phyloP scores from a whole-genome alignment of 2,888 invertebrate genomes.

The Neria commutata region DNA sequence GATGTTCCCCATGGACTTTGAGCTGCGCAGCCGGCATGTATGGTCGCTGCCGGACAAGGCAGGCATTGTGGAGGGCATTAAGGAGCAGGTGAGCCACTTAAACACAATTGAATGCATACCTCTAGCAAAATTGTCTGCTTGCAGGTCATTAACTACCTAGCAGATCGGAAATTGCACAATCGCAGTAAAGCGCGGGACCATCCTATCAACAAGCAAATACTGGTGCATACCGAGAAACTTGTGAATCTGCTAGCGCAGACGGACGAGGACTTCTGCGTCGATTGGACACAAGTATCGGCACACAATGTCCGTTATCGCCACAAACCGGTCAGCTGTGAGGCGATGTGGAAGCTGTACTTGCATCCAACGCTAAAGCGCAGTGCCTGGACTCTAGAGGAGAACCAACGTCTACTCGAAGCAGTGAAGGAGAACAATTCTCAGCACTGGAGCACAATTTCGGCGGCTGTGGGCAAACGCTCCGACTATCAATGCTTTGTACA shows the following conservation, averaged over 20 bases:
- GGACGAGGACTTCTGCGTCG: conserved; percentile 46
- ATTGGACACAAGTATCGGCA: conserved; percentile 56
- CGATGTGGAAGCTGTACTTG: conserved; percentile 75
- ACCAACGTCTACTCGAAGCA: conserved; percentile 57
- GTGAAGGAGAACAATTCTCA: conserved; percentile 63
- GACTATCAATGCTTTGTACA: conserved; percentile 75
- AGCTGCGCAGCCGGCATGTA: conserved; percentile 60
- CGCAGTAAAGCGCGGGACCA: background rate
- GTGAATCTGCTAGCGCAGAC: conserved; percentile 32
- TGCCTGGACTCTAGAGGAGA: conserved; percentile 66
- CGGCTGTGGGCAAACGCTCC: conserved; percentile 66
- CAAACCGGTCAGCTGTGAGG: conserved; percentile 68
- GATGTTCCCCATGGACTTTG: conserved; percentile 62
- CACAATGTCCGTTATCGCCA: conserved; percentile 65
- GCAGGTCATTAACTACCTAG: conserved; percentile 39
- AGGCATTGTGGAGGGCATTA: conserved; percentile 64
- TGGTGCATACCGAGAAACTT: conserved; percentile 34
- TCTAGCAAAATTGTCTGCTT: background rate
- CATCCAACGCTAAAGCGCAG: conserved; percentile 72
- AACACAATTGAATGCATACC: background rate
- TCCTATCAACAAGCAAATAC: conserved; percentile 23
- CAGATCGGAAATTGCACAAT: conserved; percentile 38
- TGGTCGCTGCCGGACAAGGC: conserved; percentile 69
- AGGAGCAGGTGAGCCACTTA: conserved; percentile 55
- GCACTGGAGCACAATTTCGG: conserved; percentile 73